A percentile compares a stretch with the other conserved stretches of the same genome.
phyloP scores from a whole-genome alignment of 2,888 invertebrate species.

The Metopia argyrocephala region DNA sequence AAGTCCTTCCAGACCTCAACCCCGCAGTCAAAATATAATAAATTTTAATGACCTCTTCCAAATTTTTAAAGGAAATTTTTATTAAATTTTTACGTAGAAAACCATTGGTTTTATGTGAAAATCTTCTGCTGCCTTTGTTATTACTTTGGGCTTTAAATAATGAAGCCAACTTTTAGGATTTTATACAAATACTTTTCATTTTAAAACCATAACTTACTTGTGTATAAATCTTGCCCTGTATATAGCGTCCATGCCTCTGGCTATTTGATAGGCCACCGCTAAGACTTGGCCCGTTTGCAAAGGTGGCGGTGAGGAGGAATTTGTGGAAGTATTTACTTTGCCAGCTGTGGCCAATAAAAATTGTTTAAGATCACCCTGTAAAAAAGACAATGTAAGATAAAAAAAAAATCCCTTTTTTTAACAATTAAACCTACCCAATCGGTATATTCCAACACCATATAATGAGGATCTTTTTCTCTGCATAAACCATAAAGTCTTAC shows the following conservation, averaged over 20 bases:
- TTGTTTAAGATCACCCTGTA: slow-evolving; percentile 93
- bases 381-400: neutral
- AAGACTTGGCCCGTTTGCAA: slow-evolving; percentile 84
- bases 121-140: too few species aligned
- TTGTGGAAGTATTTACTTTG: slow-evolving; percentile 74
- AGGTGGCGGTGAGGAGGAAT: slow-evolving; percentile 79
- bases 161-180: too few species aligned
- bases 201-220: slow-evolving; percentile 79
- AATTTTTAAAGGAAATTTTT: too few species aligned
- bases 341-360: slow-evolving; percentile 84
- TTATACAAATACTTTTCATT: neutral
- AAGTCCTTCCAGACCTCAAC: too few species aligned
- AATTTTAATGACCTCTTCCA: too few species aligned
- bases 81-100: too few species aligned
- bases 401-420: neutral
- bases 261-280: slow-evolving; percentile 86
- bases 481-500: slow-evolving; percentile 89
- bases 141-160: too few species aligned
- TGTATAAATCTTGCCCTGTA: slow-evolving; percentile 89
- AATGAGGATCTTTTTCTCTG: slow-evolving; percentile 90
- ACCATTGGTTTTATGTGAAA: too few species aligned
- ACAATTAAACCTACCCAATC: slow-evolving; percentile 80
- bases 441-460: slow-evolving; percentile 92
- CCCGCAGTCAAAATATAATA: too few species aligned
- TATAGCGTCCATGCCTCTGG: slow-evolving; percentile 89